phyloP scores from a whole-genome alignment of 2,888 invertebrate genomes.

The Caenorhabditis sulstoni region DNA sequence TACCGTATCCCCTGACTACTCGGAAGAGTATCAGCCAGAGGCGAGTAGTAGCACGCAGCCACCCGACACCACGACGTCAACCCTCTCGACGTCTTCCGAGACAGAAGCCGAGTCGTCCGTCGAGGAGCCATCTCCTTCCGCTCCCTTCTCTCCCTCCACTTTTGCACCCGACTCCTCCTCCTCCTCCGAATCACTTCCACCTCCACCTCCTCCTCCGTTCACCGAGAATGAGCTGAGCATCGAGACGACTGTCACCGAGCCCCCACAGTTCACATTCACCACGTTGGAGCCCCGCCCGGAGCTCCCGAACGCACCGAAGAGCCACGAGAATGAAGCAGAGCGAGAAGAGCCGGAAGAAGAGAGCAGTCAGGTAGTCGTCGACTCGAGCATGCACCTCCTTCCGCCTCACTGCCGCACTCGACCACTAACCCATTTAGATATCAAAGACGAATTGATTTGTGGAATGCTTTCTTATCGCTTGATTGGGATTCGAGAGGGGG shows the following conservation, averaged over 20 bases:
- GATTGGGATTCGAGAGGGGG: neutral
- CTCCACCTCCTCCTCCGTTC: too few relatives aligned
- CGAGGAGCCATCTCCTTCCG: too few relatives aligned
- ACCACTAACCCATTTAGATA: too few relatives aligned
- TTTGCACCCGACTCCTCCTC: too few relatives aligned
- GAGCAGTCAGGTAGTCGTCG: conserved; percentile 30
- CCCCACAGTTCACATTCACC: neutral
- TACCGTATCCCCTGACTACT: conserved; percentile 41
- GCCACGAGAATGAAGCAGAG: neutral
- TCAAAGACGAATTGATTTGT: neutral
- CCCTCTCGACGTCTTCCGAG: neutral
- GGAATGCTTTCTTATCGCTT: conserved; percentile 1
- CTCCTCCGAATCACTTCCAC: conserved; percentile 1
- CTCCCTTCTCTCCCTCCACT: too few relatives aligned
- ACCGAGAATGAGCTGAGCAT: neutral
- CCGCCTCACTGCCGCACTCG: neutral
- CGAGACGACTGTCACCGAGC: conserved; percentile 3
- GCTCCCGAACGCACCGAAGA: neutral
- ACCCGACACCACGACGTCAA: neutral
- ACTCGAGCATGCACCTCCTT: conserved; percentile 17
- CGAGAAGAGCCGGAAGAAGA: neutral
- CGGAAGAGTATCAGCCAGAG: conserved; percentile 42
- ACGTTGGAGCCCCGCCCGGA: neutral
- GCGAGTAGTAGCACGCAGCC: conserved; percentile 37
- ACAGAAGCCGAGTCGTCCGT: too few relatives aligned